Percentiles rank a stretch among this genome's conserved stretches.
These are phyloP conservation scores for Oryzias melastigma DNA, from an alignment of 2,113 vertebrate genomes.

Conservation along the genomic window DNA sequence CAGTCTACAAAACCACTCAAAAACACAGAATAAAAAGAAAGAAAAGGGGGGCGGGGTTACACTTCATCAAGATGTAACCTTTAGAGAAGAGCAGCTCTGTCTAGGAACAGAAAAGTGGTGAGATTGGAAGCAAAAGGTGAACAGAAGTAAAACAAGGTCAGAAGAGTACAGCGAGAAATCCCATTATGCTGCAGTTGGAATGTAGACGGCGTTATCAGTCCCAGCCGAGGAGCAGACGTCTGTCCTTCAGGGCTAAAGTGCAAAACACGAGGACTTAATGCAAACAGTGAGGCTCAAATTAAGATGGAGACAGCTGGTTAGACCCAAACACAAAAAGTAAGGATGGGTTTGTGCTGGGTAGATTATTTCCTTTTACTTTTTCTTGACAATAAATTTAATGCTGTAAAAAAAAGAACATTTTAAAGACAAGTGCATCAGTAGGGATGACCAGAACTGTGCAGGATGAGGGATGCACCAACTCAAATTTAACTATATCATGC, in stretches of 20 bases:
- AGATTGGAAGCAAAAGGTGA: constrained; percentile 19
- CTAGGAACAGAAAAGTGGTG: constrained; percentile 17
- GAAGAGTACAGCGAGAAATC: constrained; percentile 17
- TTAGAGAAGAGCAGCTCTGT: constrained; percentile 24
- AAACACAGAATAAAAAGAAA: background rate
- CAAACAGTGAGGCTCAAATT: no score
- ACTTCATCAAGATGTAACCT: constrained; percentile 31
- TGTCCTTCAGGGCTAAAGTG: constrained; percentile 9
- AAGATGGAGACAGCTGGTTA: no score
- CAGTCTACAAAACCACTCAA: constrained; percentile 4
- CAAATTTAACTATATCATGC: no score
- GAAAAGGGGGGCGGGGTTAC: background rate
- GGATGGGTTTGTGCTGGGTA: no score
- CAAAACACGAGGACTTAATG: no score
- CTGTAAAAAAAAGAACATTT: no score
- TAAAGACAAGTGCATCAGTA: no score
- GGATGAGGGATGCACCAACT: no score
- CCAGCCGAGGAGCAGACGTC: constrained; percentile 8
- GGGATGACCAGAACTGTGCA: no score
- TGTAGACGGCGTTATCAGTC: background rate
- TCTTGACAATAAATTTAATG: no score
- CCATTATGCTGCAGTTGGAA: background rate
- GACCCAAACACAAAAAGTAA: no score
- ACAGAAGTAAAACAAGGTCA: constrained; percentile 4
- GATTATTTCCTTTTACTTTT: no score